Evolutionary conservation across 1,140 invertebrate species (phyloP).

Genomic region (Zaprionus ornatus): DNA sequence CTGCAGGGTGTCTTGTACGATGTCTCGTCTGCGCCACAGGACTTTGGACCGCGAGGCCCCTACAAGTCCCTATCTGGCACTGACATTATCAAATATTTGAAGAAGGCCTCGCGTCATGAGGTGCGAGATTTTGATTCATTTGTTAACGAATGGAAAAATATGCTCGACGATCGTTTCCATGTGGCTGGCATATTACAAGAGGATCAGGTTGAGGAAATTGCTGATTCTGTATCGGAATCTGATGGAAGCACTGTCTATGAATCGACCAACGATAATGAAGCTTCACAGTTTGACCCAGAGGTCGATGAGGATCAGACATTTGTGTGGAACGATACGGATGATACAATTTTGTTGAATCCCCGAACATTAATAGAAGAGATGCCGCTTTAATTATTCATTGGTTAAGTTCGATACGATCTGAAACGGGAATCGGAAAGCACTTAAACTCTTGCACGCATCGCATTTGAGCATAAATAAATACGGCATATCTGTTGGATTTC

Average conservation of each 20-base stretch:
- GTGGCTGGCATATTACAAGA: slow-evolving; percentile 24
- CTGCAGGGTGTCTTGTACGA: slow-evolving; percentile 43
- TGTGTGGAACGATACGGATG: not conserved
- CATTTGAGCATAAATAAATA: slow-evolving; percentile 62
- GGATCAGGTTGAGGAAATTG: too few relatives aligned
- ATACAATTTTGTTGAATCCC: not conserved
- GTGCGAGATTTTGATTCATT: not conserved
- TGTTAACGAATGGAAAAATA: slow-evolving; percentile 23
- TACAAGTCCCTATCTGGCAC: slow-evolving; percentile 24
- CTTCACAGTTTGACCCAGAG: not conserved
- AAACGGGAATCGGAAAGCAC: slow-evolving; percentile 10
- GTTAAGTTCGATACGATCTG: not conserved
- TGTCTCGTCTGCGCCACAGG: slow-evolving; percentile 37
- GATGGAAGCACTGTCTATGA: slow-evolving; percentile 4
- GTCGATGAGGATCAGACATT: not conserved
- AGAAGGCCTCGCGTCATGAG: not conserved
- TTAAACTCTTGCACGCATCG: slow-evolving; percentile 41
- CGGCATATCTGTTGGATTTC: slow-evolving; percentile 25
- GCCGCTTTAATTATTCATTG: slow-evolving; percentile 11
- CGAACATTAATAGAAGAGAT: not conserved
- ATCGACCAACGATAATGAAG: not conserved
- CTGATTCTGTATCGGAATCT: not conserved
- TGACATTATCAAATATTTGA: slow-evolving; percentile 29
- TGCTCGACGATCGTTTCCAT: slow-evolving; percentile 50
- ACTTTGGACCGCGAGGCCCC: slow-evolving; percentile 49